These are phyloP conservation scores for Pleuronectes platessa DNA, from an alignment of 2,113 vertebrate genomes.

Conservation along the genomic window DNA sequence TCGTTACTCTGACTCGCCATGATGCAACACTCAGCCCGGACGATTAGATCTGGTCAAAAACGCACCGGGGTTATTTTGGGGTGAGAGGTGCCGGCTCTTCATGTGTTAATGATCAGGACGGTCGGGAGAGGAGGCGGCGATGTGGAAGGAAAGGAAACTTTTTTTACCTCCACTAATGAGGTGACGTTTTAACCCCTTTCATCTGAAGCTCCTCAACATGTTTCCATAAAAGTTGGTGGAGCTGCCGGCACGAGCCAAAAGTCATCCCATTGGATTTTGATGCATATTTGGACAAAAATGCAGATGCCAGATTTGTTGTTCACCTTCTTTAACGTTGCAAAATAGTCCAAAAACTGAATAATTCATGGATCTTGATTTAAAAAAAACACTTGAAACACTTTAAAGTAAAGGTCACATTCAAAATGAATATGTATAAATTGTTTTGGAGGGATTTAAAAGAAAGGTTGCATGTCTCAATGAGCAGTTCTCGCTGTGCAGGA, in stretches of 20 bases:
- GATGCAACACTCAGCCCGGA: conserved; percentile 29
- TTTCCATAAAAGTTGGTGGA: not conserved
- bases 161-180: not conserved
- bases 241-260: not conserved
- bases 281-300: too few relatives aligned
- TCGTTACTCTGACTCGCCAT: not conserved
- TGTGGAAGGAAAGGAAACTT: not conserved
- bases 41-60: conserved; percentile 9
- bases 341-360: too few relatives aligned
- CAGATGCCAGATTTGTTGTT: too few relatives aligned
- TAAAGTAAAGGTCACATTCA: too few relatives aligned
- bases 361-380: too few relatives aligned
- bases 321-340: too few relatives aligned
- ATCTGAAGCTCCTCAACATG: not conserved
- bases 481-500: too few relatives aligned
- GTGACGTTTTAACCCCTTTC: not conserved
- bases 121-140: not conserved
- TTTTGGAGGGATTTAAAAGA: too few relatives aligned
- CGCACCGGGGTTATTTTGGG: conserved; percentile 12
- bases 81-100: not conserved
- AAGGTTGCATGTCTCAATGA: too few relatives aligned
- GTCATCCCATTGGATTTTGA: too few relatives aligned
- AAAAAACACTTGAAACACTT: too few relatives aligned
- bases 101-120: not conserved
- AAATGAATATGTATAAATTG: too few relatives aligned